Percentiles rank a stretch among this genome's conserved stretches.
Evolutionary conservation across 2,888 invertebrate genomes (phyloP).

Genomic region (Alsophila aescularia): DNA sequence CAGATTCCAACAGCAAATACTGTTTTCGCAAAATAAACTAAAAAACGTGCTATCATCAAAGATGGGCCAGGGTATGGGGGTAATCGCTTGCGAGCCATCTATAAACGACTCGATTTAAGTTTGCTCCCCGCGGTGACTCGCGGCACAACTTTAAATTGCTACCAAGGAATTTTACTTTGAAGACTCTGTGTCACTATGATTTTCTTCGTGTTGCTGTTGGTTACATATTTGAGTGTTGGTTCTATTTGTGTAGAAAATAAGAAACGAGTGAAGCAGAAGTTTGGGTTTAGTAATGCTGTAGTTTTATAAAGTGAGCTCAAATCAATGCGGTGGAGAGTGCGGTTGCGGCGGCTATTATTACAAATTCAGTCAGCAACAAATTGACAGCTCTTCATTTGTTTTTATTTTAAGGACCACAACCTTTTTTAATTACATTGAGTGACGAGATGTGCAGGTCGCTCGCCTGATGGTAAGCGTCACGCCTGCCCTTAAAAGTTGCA

Average conservation of each 20-base stretch:
- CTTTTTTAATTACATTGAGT: too few relatives aligned
- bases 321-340: too few relatives aligned
- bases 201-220: conserved; percentile 32
- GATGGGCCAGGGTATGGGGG: conserved; percentile 61
- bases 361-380: too few relatives aligned
- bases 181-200: conserved; percentile 50
- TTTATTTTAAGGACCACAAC: too few relatives aligned
- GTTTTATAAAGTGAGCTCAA: too few relatives aligned
- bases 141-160: conserved; percentile 80
- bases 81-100: conserved; percentile 80
- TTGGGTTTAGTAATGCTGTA: too few relatives aligned
- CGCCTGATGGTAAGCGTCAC: too few relatives aligned
- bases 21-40: conserved; percentile 39
- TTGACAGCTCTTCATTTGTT: too few relatives aligned
- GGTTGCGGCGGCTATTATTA: too few relatives aligned
- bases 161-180: conserved; percentile 73
- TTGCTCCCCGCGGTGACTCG: conserved; percentile 70
- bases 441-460: too few relatives aligned
- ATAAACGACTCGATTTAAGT: conserved; percentile 83
- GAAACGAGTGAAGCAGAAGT: too few relatives aligned
- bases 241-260: neutral
- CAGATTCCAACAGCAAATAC: conserved; percentile 6
- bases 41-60: conserved; percentile 51
- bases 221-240: conserved; percentile 6
- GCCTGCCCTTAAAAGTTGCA: too few relatives aligned